Base-by-base conservation (phyloP, 1,140 invertebrate genomes). In the Caenorhabditis latens region DNA sequence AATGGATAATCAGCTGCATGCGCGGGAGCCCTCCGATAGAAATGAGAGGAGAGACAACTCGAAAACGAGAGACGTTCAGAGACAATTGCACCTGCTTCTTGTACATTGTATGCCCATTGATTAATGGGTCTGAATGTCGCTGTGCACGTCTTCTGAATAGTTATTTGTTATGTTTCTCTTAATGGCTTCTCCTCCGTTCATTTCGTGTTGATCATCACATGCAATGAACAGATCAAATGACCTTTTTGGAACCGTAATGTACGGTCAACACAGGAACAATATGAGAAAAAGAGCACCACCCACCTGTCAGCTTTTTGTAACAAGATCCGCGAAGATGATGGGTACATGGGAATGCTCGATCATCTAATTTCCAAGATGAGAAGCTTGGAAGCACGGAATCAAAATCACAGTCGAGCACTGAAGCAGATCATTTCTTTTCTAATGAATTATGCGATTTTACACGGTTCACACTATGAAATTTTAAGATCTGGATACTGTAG, bases 81-180 rank as follows among this genome's bases (percentile, higher is more conserved):
- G 71, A 48, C n/a, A 24, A 79, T 14, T 79, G 71, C 71, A 79
- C 71, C 71, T 79, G 71, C 71, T 79, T 79, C 67, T 75, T 75
- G 67, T 79, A 50, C 71, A 79, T 46, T 79, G 71, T 79, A 79
- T 79, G 71, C 46, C 71, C 43, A 79, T 79, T 79, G 71, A 79
- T 79, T 79, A 79, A 79, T 79, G 71, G 71, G 50, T 79, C 71
- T 46, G 65, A 71, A 67, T 32, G 32, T 32, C 32, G 50, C 50
- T 67, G 65, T 71, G 46, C 19, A 79, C 46, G 46, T 50, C 71
- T 79, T 79, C 71, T 24, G 71, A 79, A 53, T 79, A 79, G 71
- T 79, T 79, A 79, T 79, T 79, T 79, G 71, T 79, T 79, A 79
- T 79, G 71, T 79, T 79, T 79, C 71, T 46, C 71, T 79, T 79